Base-by-base conservation (phyloP, 2,888 invertebrate genomes). In the Bellardia bayeri region DNA sequence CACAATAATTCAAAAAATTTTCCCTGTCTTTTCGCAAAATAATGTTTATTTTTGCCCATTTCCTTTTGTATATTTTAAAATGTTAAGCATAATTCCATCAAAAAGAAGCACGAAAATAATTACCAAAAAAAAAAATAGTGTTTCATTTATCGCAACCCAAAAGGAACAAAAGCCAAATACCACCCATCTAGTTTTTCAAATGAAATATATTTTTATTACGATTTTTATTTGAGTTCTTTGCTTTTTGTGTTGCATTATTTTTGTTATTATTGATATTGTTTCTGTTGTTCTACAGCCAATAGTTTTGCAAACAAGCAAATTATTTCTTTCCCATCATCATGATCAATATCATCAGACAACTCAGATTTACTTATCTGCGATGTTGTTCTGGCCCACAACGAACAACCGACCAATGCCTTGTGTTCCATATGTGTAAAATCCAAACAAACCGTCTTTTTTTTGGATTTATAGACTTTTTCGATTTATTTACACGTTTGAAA, bases 401-500 rank as follows among this genome's bases (percentile, higher is more conserved):
- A 33, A 49, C 37, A 78, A 13, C 42, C 74, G 51, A 49, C 69
- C 56, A 82, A 78, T 45, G 23, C 51, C 30, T 64, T 74, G 61
- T 49, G 16, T 45, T 81, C 14, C 78, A 58, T 23, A 23, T 64
- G 74, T 74, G 23, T 64, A 54, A 76, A 78, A 69, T 68, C 30
- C 74, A 74, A 82, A 82, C 64, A 64, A 74, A 64, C 40, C 58
- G 16, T 83, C 42, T 78, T 79, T 74, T 16, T 76, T 71, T 51
- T 54, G 40, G 40, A 49, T 82, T 82, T 78, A 87, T 74, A 68
- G 63, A 84, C 69, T 85, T 80, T 42, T 72, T 74, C 49, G 75
- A 82, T 87, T 85, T 87, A 87, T 87, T 87, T 87, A 87, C 79
- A 87, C 85, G 82, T 82, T 69, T 79, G 16, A 79, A 82, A 85